Evolutionary conservation across 2,113 vertebrate genomes (phyloP).

Genomic region (Heterocephalus glaber): DNA sequence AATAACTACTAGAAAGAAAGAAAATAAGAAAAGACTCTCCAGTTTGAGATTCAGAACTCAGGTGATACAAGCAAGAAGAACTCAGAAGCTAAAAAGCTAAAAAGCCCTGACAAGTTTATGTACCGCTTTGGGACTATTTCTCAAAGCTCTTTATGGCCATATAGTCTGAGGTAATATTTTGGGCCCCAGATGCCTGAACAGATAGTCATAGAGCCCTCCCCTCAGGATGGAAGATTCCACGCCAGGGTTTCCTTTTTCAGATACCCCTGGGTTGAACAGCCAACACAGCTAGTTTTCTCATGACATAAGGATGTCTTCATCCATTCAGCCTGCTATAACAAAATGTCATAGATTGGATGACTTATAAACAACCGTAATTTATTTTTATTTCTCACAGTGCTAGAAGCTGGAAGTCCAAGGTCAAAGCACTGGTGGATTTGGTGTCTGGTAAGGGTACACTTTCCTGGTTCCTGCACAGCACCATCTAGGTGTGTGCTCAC

Average conservation of each 20-base stretch:
- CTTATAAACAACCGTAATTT: not conserved
- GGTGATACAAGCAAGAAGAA: not conserved
- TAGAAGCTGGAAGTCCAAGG: not conserved
- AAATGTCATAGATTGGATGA: not conserved
- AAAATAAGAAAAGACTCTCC: not conserved
- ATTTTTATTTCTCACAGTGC: not conserved
- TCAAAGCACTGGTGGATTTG: not conserved
- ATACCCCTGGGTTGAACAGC: not conserved
- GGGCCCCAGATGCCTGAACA: not conserved
- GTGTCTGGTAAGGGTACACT: not conserved
- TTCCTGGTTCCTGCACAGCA: not conserved
- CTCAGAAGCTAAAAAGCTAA: not conserved
- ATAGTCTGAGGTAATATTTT: not conserved
- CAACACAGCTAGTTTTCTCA: not conserved
- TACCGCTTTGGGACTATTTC: not conserved
- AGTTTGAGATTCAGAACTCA: not conserved
- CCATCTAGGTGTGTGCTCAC: not conserved
- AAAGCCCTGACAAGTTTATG: not conserved
- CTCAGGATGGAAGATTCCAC: not conserved
- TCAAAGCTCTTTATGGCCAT: not conserved
- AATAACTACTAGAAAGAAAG: not conserved
- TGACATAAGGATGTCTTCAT: not conserved
- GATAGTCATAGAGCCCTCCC: not conserved
- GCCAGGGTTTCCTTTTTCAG: not conserved
- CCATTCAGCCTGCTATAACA: not conserved